Evolutionary conservation across 2,888 invertebrate species (phyloP).

Genomic region (Rugalucina vietnamica): DNA sequence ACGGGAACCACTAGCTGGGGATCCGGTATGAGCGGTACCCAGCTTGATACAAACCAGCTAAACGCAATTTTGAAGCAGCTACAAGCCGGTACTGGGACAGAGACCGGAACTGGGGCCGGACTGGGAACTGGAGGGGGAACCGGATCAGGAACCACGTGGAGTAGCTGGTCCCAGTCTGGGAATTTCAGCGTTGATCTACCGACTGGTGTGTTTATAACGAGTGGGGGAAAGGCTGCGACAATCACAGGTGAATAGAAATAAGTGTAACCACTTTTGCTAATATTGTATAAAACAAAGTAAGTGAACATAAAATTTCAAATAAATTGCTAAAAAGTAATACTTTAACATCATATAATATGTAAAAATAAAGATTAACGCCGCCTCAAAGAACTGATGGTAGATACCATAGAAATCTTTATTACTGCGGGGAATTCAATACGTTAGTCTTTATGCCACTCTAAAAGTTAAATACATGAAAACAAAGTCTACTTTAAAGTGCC

Average conservation of each 20-base stretch:
- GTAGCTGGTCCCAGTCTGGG: background rate
- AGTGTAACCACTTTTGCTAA: no score
- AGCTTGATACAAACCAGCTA: conserved; percentile 42
- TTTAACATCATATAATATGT: no score
- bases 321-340: no score
- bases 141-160: background rate
- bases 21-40: background rate
- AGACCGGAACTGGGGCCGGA: background rate
- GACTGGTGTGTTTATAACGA: conserved; percentile 41
- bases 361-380: no score
- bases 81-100: conserved; percentile 20
- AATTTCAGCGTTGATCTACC: background rate
- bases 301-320: no score
- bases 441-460: no score
- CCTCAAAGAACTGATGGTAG: no score
- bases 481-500: no score
- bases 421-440: no score
- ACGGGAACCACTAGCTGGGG: background rate
- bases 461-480: no score
- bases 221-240: conserved; percentile 36
- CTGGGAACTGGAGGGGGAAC: background rate
- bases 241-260: conserved; percentile 36
- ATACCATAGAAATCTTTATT: no score
- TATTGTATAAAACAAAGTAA: no score
- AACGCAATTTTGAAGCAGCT: conserved; percentile 50